Percentiles rank a stretch among this genome's conserved stretches.
Evolutionary conservation across 2,888 invertebrate genomes (phyloP).

Genomic region (Serripes groenlandicus): DNA sequence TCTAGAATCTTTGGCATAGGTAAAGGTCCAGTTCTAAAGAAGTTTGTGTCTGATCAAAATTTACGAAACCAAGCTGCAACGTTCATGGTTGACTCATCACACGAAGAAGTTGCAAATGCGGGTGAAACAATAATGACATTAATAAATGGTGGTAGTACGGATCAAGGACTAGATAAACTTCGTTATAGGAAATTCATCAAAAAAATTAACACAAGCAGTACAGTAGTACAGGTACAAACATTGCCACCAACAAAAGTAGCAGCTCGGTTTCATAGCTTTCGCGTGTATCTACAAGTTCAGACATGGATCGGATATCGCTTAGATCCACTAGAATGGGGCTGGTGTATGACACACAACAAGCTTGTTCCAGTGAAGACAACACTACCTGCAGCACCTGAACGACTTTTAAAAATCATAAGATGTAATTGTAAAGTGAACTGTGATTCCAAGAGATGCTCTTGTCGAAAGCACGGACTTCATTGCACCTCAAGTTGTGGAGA

Average conservation of each 20-base stretch:
- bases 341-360: slow-evolving; percentile 25
- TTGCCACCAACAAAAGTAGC: slow-evolving; percentile 72
- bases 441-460: slow-evolving; percentile 55
- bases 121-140: slow-evolving; percentile 12
- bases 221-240: background rate
- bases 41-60: background rate
- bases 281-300: slow-evolving; percentile 69
- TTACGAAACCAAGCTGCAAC: background rate
- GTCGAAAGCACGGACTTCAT: slow-evolving; percentile 63
- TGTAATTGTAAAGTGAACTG: slow-evolving; percentile 66
- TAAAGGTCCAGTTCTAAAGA: slow-evolving; percentile 40
- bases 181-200: background rate
- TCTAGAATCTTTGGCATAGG: slow-evolving; percentile 59
- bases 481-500: slow-evolving; percentile 6
- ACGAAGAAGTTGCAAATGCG: background rate
- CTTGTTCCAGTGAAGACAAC: slow-evolving; percentile 50
- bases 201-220: background rate
- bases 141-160: slow-evolving; percentile 42
- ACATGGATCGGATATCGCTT: slow-evolving; percentile 46
- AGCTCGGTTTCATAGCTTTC: slow-evolving; percentile 57
- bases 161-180: background rate
- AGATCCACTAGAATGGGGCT: slow-evolving; percentile 65
- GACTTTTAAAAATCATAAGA: slow-evolving; percentile 51
- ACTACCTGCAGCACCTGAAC: slow-evolving; percentile 58
- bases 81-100: background rate